Evolutionary conservation across 2,888 invertebrate genomes (phyloP), one percentile per base, ranked within the genome.

Genomic region (Lycocerus yunnanus): DNA sequence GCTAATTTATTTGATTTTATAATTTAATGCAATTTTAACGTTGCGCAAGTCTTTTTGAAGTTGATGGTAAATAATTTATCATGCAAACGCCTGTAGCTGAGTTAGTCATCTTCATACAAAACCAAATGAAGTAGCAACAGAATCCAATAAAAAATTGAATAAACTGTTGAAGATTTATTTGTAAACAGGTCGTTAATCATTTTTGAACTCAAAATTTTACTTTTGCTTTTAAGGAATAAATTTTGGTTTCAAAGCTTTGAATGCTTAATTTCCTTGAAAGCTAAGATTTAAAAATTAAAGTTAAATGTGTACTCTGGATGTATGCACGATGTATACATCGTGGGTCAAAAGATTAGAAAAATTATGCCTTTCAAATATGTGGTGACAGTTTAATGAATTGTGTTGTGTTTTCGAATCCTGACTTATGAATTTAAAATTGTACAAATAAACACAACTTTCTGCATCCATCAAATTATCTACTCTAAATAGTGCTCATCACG

Each of bases 111-210:
- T 14, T 15, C 20, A 14, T 20, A 68, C 14, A 67, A 21, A 20
- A 27, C 61, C 43, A 63, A 72, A 72, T 72, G 61, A 72, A 72
- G 72, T 72, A 72, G 72, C 72, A 67, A 66, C 58, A 68, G 24
- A 43, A 60, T 20, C 15, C 15, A 14, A 68, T 60, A 68, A 72
- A 72, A 72, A 72, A 68, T 61, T 27, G 60, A 67, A 71, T 68
- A 72, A 68, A 68, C 68, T 61, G 20, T 21, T 63, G 67, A 72
- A 60, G 63, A 61, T 63, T 59, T 71, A 68, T 68, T 63, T 72
- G 72, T 72, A 72, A 72, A 72, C 68, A 72, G 68, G 72, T 72
- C 68, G 68, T 72, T 72, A 72, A 72, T 72, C 72, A 72, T 72
- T 68, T 18, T 58, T 58, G 58, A 63, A 59, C 68, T 63, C 68